Conservation (phyloP, 2,888 invertebrate species). For the Alsophila aescularia region DNA sequence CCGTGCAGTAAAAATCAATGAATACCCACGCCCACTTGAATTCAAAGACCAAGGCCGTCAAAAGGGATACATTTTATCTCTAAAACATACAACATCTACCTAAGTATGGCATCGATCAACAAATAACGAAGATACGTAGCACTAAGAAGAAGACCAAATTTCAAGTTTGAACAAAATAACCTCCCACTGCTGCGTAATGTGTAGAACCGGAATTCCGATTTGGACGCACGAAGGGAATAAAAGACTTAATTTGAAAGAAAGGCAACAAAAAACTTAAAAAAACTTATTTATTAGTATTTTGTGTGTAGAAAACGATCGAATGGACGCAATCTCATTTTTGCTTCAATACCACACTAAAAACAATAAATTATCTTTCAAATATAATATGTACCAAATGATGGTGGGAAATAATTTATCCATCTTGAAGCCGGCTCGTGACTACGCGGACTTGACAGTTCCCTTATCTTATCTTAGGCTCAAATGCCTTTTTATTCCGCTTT, state of each 20-base stretch:
- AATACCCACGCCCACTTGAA: slow-evolving; percentile 31
- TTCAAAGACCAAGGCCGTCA: slow-evolving; percentile 36
- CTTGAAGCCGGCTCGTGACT: slow-evolving; percentile 43
- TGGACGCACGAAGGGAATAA: no score
- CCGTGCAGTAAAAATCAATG: slow-evolving; percentile 35
- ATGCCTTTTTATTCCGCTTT: slow-evolving; percentile 40
- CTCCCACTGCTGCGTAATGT: no score
- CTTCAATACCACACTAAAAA: not conserved
- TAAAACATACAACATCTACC: slow-evolving; percentile 13
- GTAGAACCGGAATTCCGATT: no score
- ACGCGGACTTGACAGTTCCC: slow-evolving; percentile 51
- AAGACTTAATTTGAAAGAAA: no score
- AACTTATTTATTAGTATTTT: no score
- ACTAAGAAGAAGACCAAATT: not conserved
- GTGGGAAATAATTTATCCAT: slow-evolving; percentile 54
- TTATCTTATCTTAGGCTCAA: slow-evolving; percentile 50
- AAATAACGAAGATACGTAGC: not conserved
- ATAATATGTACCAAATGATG: slow-evolving; percentile 10
- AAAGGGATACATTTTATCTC: slow-evolving; percentile 31
- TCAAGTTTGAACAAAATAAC: no score
- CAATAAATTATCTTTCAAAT: slow-evolving; percentile 7
- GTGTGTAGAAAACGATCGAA: no score
- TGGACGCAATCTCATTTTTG: no score
- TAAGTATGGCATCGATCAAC: not conserved
- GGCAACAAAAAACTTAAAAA: no score